Evolutionary conservation across 2,113 vertebrate species (phyloP).

Genomic region (Herpetotheres cachinnans): DNA sequence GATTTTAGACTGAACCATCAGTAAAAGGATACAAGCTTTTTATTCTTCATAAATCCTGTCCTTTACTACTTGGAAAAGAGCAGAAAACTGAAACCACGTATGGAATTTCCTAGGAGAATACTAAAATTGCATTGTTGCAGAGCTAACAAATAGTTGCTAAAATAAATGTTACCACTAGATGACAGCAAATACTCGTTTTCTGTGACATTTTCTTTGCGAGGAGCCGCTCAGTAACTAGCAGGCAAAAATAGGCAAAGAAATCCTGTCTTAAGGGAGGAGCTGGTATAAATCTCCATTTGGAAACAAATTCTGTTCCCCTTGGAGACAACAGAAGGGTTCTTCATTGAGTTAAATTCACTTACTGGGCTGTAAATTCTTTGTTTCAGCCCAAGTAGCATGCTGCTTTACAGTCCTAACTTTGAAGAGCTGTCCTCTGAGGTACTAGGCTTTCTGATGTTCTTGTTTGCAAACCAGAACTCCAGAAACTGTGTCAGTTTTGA

Average conservation of each 20-base stretch:
- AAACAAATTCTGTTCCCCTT: neutral
- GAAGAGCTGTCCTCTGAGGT: neutral
- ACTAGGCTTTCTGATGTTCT: neutral
- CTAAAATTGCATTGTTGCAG: fast-evolving
- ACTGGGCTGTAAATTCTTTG: neutral
- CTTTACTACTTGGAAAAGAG: neutral
- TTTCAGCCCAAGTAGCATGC: neutral
- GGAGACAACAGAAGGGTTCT: neutral
- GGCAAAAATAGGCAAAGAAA: neutral
- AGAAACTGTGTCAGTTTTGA: neutral
- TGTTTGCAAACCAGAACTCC: neutral
- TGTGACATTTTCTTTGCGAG: neutral
- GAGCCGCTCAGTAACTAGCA: fast-evolving
- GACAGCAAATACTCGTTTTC: neutral
- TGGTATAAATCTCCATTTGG: neutral
- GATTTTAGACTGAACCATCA: neutral
- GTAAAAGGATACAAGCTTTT: neutral
- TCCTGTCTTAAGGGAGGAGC: neutral
- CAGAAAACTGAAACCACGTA: neutral
- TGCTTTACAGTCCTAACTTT: neutral
- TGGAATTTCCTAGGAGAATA: neutral
- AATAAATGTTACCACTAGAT: neutral
- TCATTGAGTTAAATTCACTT: neutral
- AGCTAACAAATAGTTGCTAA: neutral
- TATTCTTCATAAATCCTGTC: neutral